Evolutionary conservation across 2,888 invertebrate genomes (phyloP).

Genomic region (Phyllotreta striolata): DNA sequence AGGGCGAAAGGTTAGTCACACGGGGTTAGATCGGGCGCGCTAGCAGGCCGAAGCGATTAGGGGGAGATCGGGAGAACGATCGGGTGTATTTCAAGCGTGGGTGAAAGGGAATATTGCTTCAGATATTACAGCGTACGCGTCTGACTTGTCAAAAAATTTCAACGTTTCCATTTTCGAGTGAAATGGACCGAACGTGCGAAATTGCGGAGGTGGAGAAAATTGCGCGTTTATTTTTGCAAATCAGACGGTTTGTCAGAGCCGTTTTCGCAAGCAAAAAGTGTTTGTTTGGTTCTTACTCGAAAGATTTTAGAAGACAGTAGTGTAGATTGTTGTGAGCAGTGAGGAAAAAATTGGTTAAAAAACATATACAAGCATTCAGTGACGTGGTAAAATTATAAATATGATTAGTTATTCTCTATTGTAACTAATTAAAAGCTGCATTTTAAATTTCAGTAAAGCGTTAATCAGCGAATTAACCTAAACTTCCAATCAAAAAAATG

Average conservation of each 20-base stretch:
- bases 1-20: slow-evolving; percentile 58
- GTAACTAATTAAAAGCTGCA: not conserved
- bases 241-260: slow-evolving; percentile 1
- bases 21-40: slow-evolving; percentile 49
- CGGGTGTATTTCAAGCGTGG: no score
- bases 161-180: no score
- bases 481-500: not conserved
- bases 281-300: slow-evolving; percentile 24
- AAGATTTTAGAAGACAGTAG: slow-evolving; percentile 18
- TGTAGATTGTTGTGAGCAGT: slow-evolving; percentile 22
- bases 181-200: no score
- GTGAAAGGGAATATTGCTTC: no score
- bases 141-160: no score
- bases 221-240: no score
- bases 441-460: not conserved
- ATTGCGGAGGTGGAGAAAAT: no score
- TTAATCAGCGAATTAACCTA: no score
- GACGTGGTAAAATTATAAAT: slow-evolving; percentile 10
- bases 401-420: not conserved
- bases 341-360: slow-evolving; percentile 15
- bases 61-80: slow-evolving; percentile 7
- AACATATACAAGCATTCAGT: slow-evolving; percentile 15
- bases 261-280: slow-evolving; percentile 22
- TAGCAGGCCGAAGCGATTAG: slow-evolving; percentile 30
- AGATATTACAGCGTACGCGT: no score